Base-by-base conservation (phyloP, 2,888 invertebrate genomes). In the Lacanobia wlatinum region DNA sequence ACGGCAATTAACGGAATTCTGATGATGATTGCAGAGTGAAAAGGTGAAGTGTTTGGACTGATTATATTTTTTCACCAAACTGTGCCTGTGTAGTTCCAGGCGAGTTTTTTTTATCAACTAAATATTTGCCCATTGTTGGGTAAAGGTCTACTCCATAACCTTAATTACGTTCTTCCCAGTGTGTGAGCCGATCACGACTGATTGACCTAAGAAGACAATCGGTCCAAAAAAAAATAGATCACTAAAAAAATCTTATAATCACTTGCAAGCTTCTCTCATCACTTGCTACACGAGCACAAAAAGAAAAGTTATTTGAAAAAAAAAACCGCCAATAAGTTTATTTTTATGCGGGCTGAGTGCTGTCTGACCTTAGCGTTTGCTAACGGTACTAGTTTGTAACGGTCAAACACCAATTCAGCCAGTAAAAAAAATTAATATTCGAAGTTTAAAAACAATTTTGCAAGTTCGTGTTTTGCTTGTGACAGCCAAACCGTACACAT, bases 401-500 rank as follows among this genome's bases (percentile, higher is more conserved):
- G 14, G 23, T 21, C 55, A 58, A 58, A 18, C 1, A 21, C 16
- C 23, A 50, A 23, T 62, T 48, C 16, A 56, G 6, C 18, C 28
- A 28, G 23, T 1, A 9, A 5, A 52, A 56, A 58, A 67, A 70
- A 48, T 14, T 5, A 46, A 52, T 61, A 69, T 46, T 16, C 7
- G 7, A 48, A 60, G 56, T 56, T 61, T 46, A 58, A 34, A 46
- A 70, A 64, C 48, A 40, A 18, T 50, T 59, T 53, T 55, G 23
- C 23, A 59, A 60, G 53, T 23, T 63, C 14, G 16, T 12, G 53
- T 60, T 55, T 60, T 43, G 34, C 16, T 23, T 21, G 18, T 43
- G 63, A 28, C 16, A 52, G 46, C 46, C 56, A 46, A 55, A 48
- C 16, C 14, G 50, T 56, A 65, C 60, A 78, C 50, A 12, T 73